These are phyloP conservation scores for Apteryx owenii DNA, from an alignment of 2,113 vertebrate genomes.

Conservation along the genomic window DNA sequence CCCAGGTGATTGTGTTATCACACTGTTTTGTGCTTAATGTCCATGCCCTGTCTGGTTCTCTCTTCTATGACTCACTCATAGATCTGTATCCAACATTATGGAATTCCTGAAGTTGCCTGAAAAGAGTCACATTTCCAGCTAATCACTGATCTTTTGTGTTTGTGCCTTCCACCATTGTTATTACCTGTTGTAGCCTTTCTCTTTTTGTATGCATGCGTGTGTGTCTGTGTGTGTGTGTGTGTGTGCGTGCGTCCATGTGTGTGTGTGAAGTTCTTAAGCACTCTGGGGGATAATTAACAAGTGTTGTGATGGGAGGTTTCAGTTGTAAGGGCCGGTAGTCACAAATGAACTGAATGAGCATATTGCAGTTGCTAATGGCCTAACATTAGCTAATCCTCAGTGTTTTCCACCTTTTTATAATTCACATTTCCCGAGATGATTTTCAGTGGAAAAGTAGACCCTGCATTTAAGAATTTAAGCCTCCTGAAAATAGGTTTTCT, in stretches of 20 bases:
- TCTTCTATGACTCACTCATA: not conserved
- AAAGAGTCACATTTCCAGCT: not conserved
- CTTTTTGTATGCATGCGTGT: not conserved
- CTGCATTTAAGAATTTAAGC: not conserved
- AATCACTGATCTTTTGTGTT: not conserved
- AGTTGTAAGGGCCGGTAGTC: not conserved
- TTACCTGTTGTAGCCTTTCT: not conserved
- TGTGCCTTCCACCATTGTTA: not conserved
- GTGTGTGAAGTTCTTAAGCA: no score
- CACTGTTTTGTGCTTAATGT: not conserved
- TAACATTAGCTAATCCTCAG: not conserved
- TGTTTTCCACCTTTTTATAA: not conserved
- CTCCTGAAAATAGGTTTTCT: not conserved
- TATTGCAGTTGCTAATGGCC: not conserved
- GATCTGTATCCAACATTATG: not conserved
- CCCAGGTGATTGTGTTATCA: not conserved
- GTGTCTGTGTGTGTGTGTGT: fast-evolving
- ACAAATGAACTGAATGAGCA: not conserved
- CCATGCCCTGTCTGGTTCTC: not conserved
- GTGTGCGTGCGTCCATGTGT: no score
- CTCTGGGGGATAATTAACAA: not conserved
- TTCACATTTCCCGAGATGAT: not conserved
- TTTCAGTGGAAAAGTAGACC: not conserved
- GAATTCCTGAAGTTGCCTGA: not conserved
- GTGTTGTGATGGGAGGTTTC: not conserved